Conservation (phyloP, 2,888 invertebrate genomes). For the Limnephilus marmoratus region DNA sequence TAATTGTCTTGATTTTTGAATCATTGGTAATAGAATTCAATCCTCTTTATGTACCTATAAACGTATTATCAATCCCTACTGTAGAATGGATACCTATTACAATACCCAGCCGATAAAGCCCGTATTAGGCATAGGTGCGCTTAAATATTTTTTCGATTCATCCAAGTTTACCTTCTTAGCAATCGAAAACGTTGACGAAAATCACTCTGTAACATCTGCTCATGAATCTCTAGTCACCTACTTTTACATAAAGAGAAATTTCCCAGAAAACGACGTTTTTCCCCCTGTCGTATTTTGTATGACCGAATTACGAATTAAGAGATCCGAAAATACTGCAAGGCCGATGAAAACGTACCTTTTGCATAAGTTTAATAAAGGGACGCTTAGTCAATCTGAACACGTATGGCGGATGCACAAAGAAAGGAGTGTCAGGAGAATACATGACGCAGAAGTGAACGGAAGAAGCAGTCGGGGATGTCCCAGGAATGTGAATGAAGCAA, state of each 20-base stretch:
- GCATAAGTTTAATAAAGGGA: neutral
- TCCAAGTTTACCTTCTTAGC: neutral
- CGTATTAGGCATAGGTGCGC: too few relatives aligned
- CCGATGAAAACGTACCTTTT: neutral
- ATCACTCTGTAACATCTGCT: too few relatives aligned
- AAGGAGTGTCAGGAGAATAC: neutral
- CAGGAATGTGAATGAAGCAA: neutral
- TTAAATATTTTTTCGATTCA: neutral
- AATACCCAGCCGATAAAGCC: neutral
- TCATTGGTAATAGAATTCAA: neutral
- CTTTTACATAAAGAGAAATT: neutral
- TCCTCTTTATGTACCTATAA: neutral
- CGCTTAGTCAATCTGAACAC: neutral
- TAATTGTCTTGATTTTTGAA: too few relatives aligned
- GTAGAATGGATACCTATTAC: too few relatives aligned
- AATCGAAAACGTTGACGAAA: too few relatives aligned
- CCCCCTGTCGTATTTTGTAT: neutral
- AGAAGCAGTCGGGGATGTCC: neutral
- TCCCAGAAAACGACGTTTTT: neutral
- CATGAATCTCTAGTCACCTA: too few relatives aligned
- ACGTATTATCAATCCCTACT: neutral
- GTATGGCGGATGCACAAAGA: neutral
- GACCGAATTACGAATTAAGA: neutral
- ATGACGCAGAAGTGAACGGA: neutral
- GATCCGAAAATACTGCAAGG: neutral